Evolutionary conservation across 1,140 invertebrate species (phyloP).

Genomic region (Dufourea novaeangliae): DNA sequence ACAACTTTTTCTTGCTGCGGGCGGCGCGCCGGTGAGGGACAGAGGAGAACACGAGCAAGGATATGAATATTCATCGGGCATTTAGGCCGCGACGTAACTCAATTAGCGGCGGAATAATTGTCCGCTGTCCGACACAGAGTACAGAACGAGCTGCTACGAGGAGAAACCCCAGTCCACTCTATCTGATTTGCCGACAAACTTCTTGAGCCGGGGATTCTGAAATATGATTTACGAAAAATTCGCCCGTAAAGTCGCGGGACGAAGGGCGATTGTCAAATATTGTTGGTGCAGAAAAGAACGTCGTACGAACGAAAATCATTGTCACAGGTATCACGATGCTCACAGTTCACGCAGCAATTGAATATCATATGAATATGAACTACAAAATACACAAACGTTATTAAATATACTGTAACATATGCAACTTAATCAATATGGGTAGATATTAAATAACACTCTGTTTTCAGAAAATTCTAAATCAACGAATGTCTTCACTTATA

Average conservation of each 20-base stretch:
- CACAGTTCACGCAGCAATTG: no score
- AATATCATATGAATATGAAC: no score
- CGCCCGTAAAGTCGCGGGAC: background rate
- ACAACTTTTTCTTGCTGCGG: constrained; percentile 67
- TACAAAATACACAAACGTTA: no score
- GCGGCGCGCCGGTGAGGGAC: constrained; percentile 31
- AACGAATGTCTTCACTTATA: no score
- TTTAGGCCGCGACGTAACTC: constrained; percentile 71
- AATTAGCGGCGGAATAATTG: constrained; percentile 74
- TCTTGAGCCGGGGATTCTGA: constrained; percentile 44
- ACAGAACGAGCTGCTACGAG: constrained; percentile 55
- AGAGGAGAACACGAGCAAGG: constrained; percentile 39
- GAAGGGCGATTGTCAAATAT: constrained; percentile 24
- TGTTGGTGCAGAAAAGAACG: background rate
- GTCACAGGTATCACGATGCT: no score
- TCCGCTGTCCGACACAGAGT: constrained; percentile 61
- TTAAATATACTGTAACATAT: no score
- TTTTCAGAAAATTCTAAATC: no score
- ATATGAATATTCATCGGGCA: constrained; percentile 76
- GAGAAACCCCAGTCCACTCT: constrained; percentile 46
- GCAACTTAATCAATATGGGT: no score
- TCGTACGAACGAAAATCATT: background rate
- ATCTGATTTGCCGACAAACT: constrained; percentile 66
- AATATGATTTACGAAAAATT: constrained; percentile 57
- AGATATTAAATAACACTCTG: no score